phyloP scores from a whole-genome alignment of 2,888 invertebrate genomes.

The Oscheius sp. region DNA sequence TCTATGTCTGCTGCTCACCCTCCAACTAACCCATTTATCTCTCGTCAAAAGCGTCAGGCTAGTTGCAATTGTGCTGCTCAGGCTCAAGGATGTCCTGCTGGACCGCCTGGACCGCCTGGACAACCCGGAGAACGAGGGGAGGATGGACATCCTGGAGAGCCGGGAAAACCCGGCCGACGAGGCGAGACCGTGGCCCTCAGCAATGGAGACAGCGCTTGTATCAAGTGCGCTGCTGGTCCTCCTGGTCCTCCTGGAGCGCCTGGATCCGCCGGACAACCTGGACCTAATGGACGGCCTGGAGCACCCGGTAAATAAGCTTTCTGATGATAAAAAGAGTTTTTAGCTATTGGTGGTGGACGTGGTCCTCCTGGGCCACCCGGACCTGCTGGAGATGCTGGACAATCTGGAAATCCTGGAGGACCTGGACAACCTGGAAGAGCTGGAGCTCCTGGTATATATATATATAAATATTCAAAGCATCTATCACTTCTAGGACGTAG shows the following conservation, averaged over 20 bases:
- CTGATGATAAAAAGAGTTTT: background rate
- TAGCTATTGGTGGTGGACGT: conserved; percentile 19
- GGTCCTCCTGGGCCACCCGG: conserved; percentile 43
- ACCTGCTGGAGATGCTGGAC: conserved; percentile 46
- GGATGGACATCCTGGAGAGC: conserved; percentile 46
- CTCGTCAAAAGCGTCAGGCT: conserved; percentile 46
- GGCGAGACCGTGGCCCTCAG: conserved; percentile 42
- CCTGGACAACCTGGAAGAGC: conserved; percentile 41
- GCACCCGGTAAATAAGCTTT: conserved; percentile 35
- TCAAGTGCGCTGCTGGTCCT: background rate
- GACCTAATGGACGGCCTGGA: conserved; percentile 42
- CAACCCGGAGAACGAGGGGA: conserved; percentile 45
- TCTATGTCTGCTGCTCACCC: conserved; percentile 38
- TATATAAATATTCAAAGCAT: no score
- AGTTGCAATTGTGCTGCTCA: conserved; percentile 50
- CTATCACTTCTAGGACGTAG: no score
- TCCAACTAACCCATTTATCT: conserved; percentile 35
- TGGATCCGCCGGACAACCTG: conserved; percentile 42
- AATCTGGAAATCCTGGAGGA: conserved; percentile 41
- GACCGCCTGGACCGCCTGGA: conserved; percentile 53
- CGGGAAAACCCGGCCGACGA: conserved; percentile 47
- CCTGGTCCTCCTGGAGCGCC: conserved; percentile 39
- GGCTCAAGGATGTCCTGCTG: conserved; percentile 48
- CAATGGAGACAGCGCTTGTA: conserved; percentile 36
- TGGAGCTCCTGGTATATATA: conserved; percentile 40